Percentiles rank a stretch among this genome's conserved stretches.
phyloP scores from a whole-genome alignment of 1,140 invertebrate genomes.

The Rhizoglyphus robini region DNA sequence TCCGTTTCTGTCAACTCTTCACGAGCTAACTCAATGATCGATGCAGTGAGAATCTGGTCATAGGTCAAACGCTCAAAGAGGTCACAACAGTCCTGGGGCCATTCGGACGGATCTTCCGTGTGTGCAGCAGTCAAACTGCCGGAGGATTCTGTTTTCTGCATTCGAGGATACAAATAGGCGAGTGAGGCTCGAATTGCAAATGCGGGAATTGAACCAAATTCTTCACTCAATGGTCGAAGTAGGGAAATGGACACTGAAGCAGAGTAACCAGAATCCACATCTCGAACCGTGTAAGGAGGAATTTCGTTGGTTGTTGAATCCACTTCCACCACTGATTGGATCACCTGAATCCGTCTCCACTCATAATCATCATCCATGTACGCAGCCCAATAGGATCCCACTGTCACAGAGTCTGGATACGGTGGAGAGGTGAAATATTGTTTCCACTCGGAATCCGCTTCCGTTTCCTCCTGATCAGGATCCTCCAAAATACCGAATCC shows the following conservation, averaged over 20 bases:
- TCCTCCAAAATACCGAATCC: background rate
- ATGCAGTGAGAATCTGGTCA: slow-evolving; percentile 10
- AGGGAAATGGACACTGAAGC: background rate
- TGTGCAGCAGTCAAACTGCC: too few species aligned
- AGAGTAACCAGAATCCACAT: slow-evolving; percentile 12
- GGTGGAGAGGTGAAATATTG: background rate
- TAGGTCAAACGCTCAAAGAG: slow-evolving; percentile 12
- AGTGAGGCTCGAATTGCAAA: slow-evolving; percentile 9
- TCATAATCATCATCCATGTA: slow-evolving; percentile 15
- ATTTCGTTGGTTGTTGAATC: background rate
- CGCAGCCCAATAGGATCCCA: slow-evolving; percentile 1
- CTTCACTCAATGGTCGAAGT: background rate
- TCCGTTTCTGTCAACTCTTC: background rate
- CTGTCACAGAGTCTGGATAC: background rate
- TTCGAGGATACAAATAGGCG: slow-evolving; percentile 1
- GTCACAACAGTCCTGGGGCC: slow-evolving; percentile 5
- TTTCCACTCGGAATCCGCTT: background rate
- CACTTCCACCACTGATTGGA: background rate
- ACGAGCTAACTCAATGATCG: background rate
- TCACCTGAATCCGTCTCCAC: slow-evolving; percentile 1
- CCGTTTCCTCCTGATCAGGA: background rate
- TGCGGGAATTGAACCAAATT: background rate
- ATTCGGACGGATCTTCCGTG: background rate
- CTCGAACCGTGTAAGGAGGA: background rate
- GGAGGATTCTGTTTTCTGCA: background rate